Evolutionary conservation across 2,113 vertebrate genomes (phyloP), one percentile per base, ranked within the genome.

Genomic region (Glareola pratincola): DNA sequence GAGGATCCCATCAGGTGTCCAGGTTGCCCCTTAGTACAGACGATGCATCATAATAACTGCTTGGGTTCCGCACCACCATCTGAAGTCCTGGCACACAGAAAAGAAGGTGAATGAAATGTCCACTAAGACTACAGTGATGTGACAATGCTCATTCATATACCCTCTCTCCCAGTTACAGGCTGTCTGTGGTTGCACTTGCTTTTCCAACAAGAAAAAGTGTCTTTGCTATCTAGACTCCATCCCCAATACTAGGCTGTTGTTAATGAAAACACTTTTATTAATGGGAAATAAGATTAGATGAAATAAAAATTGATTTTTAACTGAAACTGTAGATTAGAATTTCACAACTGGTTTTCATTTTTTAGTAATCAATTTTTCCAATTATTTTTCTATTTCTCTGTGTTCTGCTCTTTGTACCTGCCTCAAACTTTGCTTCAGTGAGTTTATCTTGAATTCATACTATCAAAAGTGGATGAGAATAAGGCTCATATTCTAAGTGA

Each of bases 301-400:
- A 74, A 81, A 81, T 50, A 87, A 81, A 84, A 90, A 90, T 53
- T 32, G 16, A 78, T 87, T 94, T 95, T 91, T 41, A 89, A 62
- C n/a, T 71, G 59, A 74, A 71, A 81, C 29, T 27, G 2, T 48
- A 45, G n/a, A n/a, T 41, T 84, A 84, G 36, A 91, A 80, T 86
- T 80, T 66, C 41, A 88, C 24, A 69, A 36, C 4, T 32, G 3
- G 1, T 75, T 88, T 83, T 80, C 39, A 18, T 12, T 66, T 91
- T 81, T 86, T 23, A 84, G 36, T 36, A 71, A 86, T 69, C 50
- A 30, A 12, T 68, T 82, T 94, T 95, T 90, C 50, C 22, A 85
- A 64, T 78, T 80, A 32, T 57, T 59, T 82, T 96, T 83, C 27
- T 15, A 51, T 96, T 91, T 83, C 19, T 36, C 34, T 72, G 3